Base-by-base conservation (phyloP, 2,888 invertebrate species). In the Agrilus cyanescens region DNA sequence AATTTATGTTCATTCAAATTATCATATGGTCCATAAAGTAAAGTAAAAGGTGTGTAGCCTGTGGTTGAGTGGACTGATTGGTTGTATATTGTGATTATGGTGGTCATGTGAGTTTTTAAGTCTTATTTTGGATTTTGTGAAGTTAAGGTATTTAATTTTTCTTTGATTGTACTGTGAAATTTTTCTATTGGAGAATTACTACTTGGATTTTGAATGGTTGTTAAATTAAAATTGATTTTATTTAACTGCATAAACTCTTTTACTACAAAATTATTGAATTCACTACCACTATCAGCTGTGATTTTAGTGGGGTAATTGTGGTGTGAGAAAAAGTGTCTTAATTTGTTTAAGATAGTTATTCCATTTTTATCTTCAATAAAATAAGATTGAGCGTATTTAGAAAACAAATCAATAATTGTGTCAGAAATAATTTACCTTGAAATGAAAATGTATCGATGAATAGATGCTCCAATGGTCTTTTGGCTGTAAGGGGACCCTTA, bases 241-340 rank as follows among this genome's bases (percentile, higher is more conserved):
- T 35, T 37, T 14, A 41, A 32, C 1, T 18, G 15, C 15, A 43
- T 38, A 16, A 38, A 44, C 25, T 44, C 35, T 12, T 38, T 5
- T 7, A 46, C 38, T 1, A 42, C 15, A 10, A 42, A 35, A 13
- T 47, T 45, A 20, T 45, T 47, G 16, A 47, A 42, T 37, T 46
- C 41, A 32, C 41, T 46, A 2, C 44, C 46, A 32, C 41, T 43
- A 20, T 46, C 46, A 15, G 43, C 40, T 14, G 43, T 38, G 3
- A 45, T 37, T 8, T 39, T 38, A 8, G 25, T 33, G 2, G 47
- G 47, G 15, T 42, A 47, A 7, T 20, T 20, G n/a, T n/a, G n/a
- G n/a, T n/a, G n/a, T n/a, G n/a, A n/a, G n/a, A n/a, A n/a, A n/a
- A n/a, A n/a, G n/a, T n/a, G n/a, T n/a, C n/a, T n/a, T n/a, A n/a